Evolutionary conservation across 2,888 invertebrate species (phyloP), one percentile per base, ranked within the genome.

Genomic region (Meteorus cinctellus): DNA sequence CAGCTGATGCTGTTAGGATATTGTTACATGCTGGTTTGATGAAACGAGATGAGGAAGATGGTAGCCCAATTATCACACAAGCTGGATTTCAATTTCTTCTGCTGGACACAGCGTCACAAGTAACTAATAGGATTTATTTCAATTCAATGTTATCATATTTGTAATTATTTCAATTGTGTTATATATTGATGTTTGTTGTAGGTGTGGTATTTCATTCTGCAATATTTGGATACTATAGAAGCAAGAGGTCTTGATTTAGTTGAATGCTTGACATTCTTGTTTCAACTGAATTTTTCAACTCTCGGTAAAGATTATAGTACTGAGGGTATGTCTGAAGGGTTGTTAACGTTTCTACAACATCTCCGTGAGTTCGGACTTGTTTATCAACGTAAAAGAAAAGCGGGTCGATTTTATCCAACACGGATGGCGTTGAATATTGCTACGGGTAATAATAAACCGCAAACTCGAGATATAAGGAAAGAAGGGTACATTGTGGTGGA

Each of bases 71-170:
- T 19, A 98, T 99, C 80, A 98, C 98, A 0, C 93, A 96, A 79
- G 96, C 96, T 80, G 99, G 99, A 0, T 99, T 99, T 90, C 99
- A 99, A 90, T 99, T 99, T 90, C 91, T 99, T 27, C 91, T 99
- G 29, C 91, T 99, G 77, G 98, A 98, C 87, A 96, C 97, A 0
- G 94, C 97, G 12, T 95, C 97, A 63, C 98, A 98, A 92, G 95
- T 99, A 74, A 72, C 8, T 24, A 34, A 29, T 34, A 71, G n/a
- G 14, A 34, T 19, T 65, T 36, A n/a, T 36, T 45, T 36, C 27
- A 62, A 45, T 34, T 34, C 4, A 48, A 55, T 72, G 29, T 36
- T 14, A 62, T 6, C 19, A 73, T 24, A 12, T 3, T 19, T 60
- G 70, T 69, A 63, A 27, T 75, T 62, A 31, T 41, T 29, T 16